These are phyloP conservation scores for Andrena fulva DNA, from an alignment of 2,888 invertebrate genomes.

Conservation along the genomic window DNA sequence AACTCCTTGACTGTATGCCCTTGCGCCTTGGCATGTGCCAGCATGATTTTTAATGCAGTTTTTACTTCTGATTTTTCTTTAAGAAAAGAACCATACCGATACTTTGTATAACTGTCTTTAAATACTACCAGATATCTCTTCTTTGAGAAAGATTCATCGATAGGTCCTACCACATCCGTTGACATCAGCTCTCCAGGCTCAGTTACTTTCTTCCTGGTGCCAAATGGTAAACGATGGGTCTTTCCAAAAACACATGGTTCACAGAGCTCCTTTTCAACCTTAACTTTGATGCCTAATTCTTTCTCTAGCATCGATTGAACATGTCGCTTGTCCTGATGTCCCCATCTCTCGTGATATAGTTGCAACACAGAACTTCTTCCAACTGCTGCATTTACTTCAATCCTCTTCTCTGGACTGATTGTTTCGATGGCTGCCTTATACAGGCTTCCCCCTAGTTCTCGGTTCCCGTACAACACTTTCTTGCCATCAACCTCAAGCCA, in stretches of 20 bases:
- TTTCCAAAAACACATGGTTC: background rate
- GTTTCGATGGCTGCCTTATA: too few species aligned
- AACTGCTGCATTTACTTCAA: too few species aligned
- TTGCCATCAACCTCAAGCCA: too few species aligned
- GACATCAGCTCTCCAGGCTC: background rate
- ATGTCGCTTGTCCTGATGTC: too few species aligned
- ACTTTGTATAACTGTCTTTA: conserved; percentile 13
- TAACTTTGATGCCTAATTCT: too few species aligned
- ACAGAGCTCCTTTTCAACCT: background rate
- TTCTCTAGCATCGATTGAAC: too few species aligned
- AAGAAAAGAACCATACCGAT: background rate
- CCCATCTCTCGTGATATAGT: too few species aligned
- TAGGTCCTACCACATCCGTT: background rate
- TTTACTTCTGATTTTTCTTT: background rate
- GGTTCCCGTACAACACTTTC: too few species aligned
- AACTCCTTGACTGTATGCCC: background rate
- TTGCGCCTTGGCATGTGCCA: background rate
- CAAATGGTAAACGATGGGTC: background rate
- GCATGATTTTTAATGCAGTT: background rate
- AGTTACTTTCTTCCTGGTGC: background rate
- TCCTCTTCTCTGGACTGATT: too few species aligned
- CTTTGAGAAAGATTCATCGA: background rate
- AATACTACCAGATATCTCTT: background rate
- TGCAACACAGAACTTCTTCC: too few species aligned
- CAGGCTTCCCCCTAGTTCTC: too few species aligned